Conservation (phyloP, 2,888 invertebrate genomes). For the Lottia scabra region DNA sequence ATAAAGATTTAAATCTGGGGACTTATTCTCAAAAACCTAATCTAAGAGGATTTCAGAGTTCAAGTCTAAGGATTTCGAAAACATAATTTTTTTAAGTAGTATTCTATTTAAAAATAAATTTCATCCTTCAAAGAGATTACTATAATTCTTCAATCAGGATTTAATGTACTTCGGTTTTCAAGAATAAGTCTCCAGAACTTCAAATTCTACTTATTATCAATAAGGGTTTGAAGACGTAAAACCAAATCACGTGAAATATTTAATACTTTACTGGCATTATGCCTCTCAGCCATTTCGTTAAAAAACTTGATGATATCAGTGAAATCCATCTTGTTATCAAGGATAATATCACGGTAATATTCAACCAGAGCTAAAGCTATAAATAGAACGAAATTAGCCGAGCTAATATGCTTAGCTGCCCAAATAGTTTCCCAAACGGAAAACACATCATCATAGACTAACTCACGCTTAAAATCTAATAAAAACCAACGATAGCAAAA, state of each 20-base stretch:
- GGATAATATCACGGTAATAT: constrained; percentile 92
- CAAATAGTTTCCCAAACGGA: constrained; percentile 95
- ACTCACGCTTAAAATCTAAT: constrained; percentile 93
- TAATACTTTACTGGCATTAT: constrained; percentile 86
- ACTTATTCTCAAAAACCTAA: too few relatives aligned
- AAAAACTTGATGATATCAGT: constrained; percentile 95
- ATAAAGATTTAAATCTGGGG: too few relatives aligned
- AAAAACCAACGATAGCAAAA: constrained; percentile 98
- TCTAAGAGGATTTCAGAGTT: too few relatives aligned
- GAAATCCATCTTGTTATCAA: constrained; percentile 97
- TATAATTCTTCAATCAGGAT: too few relatives aligned
- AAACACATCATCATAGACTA: constrained; percentile 92
- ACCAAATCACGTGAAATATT: constrained; percentile 88
- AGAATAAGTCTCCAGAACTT: not conserved
- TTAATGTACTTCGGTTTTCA: too few relatives aligned
- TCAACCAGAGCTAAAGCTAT: constrained; percentile 91
- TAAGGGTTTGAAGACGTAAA: constrained; percentile 88
- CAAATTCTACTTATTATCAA: constrained; percentile 81
- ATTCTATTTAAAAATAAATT: too few relatives aligned
- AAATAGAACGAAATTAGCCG: constrained; percentile 91
- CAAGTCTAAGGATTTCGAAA: too few relatives aligned
- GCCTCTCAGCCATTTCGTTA: constrained; percentile 96
- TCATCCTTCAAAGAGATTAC: too few relatives aligned
- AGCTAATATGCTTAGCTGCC: constrained; percentile 90
- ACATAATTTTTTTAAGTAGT: too few relatives aligned